Base-by-base conservation (phyloP, 2,113 vertebrate species). In the Lampris megalopsis region DNA sequence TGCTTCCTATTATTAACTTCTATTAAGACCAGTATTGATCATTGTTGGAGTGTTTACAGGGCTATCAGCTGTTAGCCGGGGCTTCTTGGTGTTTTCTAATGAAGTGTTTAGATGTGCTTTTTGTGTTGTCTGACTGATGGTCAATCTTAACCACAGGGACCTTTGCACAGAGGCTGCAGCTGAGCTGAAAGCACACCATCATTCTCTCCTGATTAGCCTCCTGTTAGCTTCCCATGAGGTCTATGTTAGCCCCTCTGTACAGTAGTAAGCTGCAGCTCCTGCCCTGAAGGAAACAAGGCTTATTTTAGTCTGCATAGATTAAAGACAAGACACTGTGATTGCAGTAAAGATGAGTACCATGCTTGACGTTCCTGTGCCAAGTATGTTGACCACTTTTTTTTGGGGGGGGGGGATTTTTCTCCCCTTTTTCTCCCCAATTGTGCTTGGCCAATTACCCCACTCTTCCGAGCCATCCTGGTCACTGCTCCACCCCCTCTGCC, bases 81-180 rank as follows among this genome's bases (percentile, higher is more conserved):
- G 60, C 56, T 65, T 7, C 50, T 54, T 62, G 5, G 6, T 10
- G 65, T 61, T 43, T 54, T 13, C 7, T 63, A 79, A 82, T 76
- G 75, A 73, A 60, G 64, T 35, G 43, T 63, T n/a, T 71, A 52
- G 67, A 64, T 78, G 71, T 69, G 36, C 63, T 40, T 24, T 24
- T 24, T 0, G 24, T 1, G 41, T 3, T 45, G 5, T 10, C 24
- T 9, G 66, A 45, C 11, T 54, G 50, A 40, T 66, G 49, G 9
- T 11, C 64, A 67, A 54, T 41, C 65, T 37, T 42, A 38, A 8
- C 50, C 50, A 67, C 48, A 6, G 40, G 49, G 38, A 38, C 50
- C 65, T 38, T 10, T 7, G 11, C 13, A n/a, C 13, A 50, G 49
- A 8, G 10, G 7, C 36, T 47, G 54, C 53, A 68, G 66, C 66